Evolutionary conservation across 2,888 invertebrate genomes (phyloP).

Genomic region (Synanthedon vespiformis): DNA sequence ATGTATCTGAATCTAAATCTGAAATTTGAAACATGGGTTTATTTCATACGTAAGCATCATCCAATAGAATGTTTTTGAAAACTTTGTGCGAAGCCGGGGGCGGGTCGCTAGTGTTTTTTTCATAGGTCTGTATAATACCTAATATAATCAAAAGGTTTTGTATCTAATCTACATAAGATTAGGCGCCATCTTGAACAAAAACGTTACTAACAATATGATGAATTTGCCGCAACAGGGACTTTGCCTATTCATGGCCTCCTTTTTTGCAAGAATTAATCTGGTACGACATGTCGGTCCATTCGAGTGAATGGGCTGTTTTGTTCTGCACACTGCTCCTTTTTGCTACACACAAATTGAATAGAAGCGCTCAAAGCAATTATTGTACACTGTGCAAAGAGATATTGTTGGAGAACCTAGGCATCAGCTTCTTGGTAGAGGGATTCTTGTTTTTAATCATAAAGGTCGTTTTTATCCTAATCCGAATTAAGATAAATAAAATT

Average conservation of each 20-base stretch:
- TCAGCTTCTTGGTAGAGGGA: no score
- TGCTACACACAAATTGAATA: neutral
- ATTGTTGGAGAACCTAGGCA: no score
- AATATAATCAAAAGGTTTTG: neutral
- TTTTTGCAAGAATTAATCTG: slow-evolving; percentile 5
- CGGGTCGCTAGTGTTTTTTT: no score
- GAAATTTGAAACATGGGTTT: no score
- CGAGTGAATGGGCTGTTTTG: neutral
- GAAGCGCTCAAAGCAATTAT: neutral
- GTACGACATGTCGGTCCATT: neutral
- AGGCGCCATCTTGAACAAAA: slow-evolving; percentile 2
- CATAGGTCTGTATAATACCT: no score
- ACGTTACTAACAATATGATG: slow-evolving; percentile 3
- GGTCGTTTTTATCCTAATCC: no score
- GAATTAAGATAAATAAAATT: no score
- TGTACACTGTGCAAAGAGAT: neutral
- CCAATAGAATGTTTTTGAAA: no score
- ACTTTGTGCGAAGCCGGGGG: no score
- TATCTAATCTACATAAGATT: slow-evolving; percentile 3
- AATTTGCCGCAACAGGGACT: slow-evolving; percentile 2
- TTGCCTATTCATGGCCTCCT: slow-evolving; percentile 1
- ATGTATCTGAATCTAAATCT: no score
- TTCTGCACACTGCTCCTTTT: neutral
- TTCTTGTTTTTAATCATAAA: no score
- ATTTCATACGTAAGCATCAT: no score